Conservation (phyloP, 2,113 vertebrate genomes). For the Nothoprocta perdicaria region DNA sequence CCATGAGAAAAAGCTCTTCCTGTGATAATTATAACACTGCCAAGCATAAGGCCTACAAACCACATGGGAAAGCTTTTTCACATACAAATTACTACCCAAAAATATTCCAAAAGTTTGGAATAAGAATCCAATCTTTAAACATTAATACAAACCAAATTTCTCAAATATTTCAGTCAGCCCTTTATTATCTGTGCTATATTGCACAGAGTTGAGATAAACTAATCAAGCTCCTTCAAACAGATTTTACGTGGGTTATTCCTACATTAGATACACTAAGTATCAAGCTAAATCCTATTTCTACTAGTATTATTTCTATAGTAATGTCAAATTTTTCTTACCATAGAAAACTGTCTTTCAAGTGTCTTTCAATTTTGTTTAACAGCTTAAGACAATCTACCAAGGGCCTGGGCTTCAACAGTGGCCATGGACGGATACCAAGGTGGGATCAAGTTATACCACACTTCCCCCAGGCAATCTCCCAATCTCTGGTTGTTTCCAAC, state of each 20-base stretch:
- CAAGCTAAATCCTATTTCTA: neutral
- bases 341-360: neutral
- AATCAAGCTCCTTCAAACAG: neutral
- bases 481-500: neutral
- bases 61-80: constrained; percentile 68
- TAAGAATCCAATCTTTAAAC: constrained; percentile 59
- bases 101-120: constrained; percentile 70
- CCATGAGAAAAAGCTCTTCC: constrained; percentile 77
- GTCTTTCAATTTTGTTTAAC: neutral
- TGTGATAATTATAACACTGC: constrained; percentile 66
- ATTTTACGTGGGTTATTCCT: neutral
- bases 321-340: neutral
- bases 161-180: constrained; percentile 55
- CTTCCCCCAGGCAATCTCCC: neutral
- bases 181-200: neutral
- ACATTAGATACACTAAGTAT: neutral
- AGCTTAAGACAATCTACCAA: neutral
- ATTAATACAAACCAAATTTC: constrained; percentile 43
- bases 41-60: constrained; percentile 71
- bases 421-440: neutral
- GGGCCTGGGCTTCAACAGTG: neutral
- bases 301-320: neutral
- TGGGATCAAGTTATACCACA: neutral
- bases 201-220: neutral
- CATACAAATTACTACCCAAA: constrained; percentile 61